A percentile compares a stretch with the other conserved stretches of the same genome.
phyloP scores from a whole-genome alignment of 1,140 invertebrate species.

The Cyphomyrmex costatus region DNA sequence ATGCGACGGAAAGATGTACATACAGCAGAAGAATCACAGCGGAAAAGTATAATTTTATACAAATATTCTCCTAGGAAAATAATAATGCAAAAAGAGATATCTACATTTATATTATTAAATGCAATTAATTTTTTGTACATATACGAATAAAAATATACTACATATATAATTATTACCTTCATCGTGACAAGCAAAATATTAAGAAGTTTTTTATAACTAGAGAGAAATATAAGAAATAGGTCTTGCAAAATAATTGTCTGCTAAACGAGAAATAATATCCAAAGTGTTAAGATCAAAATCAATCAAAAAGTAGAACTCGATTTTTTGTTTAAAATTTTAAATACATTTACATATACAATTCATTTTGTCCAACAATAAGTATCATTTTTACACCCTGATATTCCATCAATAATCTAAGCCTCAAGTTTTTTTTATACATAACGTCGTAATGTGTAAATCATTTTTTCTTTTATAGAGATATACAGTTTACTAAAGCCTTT shows the following conservation, averaged over 20 bases:
- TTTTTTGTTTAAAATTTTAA: slow-evolving; percentile 13
- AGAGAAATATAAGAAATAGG: neutral
- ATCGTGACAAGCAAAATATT: neutral
- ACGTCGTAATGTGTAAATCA: neutral
- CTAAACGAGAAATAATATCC: neutral
- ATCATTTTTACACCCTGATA: neutral
- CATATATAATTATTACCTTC: neutral
- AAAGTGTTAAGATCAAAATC: neutral
- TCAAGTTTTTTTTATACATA: neutral
- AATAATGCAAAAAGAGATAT: neutral
- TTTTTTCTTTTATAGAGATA: neutral
- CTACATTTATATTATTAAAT: neutral
- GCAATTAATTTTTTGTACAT: neutral
- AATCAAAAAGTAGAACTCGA: neutral
- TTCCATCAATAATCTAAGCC: slow-evolving; percentile 8
- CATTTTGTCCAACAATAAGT: neutral
- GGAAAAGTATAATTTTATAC: neutral
- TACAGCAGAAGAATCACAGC: neutral
- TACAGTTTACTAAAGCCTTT: neutral
- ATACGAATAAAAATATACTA: neutral
- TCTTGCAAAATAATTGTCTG: neutral
- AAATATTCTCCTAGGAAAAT: neutral
- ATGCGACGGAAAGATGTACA: neutral
- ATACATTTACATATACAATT: neutral
- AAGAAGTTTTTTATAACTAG: neutral